phyloP scores from a whole-genome alignment of 30 jellyfish, hydroid and myxozoan genomes.

The Morbakka virulenta region DNA sequence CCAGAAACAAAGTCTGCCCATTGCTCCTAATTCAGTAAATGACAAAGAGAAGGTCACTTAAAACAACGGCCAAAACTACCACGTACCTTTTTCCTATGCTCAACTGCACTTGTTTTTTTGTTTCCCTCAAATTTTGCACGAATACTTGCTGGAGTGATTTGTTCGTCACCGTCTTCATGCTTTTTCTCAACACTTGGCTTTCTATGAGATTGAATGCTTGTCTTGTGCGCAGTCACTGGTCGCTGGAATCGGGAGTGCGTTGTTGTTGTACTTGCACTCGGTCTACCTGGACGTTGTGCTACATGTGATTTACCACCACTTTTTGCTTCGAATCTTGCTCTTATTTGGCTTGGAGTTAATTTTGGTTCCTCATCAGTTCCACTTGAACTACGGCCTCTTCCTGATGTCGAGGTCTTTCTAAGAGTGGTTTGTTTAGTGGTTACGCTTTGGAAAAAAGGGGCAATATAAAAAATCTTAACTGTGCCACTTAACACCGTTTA shows the following conservation, averaged over 20 bases:
- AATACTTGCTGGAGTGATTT: constrained; percentile 50
- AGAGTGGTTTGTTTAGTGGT: too few species aligned
- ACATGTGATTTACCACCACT: not conserved
- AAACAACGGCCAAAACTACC: too few species aligned
- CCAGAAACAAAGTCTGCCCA: too few species aligned
- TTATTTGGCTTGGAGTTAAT: constrained; percentile 70
- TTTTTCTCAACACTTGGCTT: not conserved
- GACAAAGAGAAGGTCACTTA: too few species aligned
- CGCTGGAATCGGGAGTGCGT: not conserved
- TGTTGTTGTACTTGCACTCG: not conserved
- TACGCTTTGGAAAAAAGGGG: too few species aligned
- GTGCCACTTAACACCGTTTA: too few species aligned
- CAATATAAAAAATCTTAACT: too few species aligned
- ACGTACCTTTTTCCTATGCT: constrained; percentile 46
- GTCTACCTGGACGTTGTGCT: not conserved
- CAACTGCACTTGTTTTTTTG: constrained; percentile 16
- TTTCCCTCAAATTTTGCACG: constrained; percentile 67
- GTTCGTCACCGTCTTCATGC: constrained; percentile 17
- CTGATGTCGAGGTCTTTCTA: not conserved
- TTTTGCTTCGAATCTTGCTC: constrained; percentile 69
- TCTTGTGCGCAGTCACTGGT: constrained; percentile 11
- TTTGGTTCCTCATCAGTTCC: constrained; percentile 58
- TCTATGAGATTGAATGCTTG: constrained; percentile 8
- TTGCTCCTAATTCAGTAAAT: too few species aligned
- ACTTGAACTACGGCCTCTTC: not conserved